Evolutionary conservation across 2,888 invertebrate species (phyloP).

Genomic region (Coronaproctus castanopsis): DNA sequence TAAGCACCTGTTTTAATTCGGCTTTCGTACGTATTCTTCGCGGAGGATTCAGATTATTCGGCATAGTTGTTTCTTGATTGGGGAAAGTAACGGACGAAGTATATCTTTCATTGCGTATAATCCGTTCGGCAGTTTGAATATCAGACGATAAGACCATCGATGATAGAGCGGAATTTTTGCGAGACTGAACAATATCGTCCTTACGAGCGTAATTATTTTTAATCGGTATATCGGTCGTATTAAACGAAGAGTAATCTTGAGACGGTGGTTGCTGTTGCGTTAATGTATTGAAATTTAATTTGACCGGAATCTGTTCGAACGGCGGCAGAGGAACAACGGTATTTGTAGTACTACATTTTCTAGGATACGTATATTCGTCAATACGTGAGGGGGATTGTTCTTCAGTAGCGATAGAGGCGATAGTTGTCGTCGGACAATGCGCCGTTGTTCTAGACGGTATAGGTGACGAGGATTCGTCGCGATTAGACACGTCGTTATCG

Average conservation of each 20-base stretch:
- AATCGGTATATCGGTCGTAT: too few species aligned
- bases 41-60: not conserved
- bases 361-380: too few species aligned
- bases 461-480: not conserved
- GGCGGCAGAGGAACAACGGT: not conserved
- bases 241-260: too few species aligned
- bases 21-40: slow-evolving; percentile 62
- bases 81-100: not conserved
- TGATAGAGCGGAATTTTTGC: too few species aligned
- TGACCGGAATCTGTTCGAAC: not conserved
- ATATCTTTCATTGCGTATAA: not conserved
- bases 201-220: too few species aligned
- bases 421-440: not conserved
- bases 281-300: too few species aligned
- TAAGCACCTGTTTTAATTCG: slow-evolving; percentile 45
- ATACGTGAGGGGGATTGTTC: not conserved
- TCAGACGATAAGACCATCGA: not conserved
- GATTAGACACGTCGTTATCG: not conserved
- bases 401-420: not conserved
- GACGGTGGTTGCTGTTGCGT: too few species aligned
- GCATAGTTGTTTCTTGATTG: not conserved
- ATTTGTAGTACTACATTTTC: too few species aligned
- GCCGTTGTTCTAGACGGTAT: not conserved
- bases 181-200: too few species aligned
- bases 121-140: not conserved